Evolutionary conservation across 2,797 vertebrate species (phyloP), one percentile per base, ranked within the genome.

Genomic region (Lateolabrax maculatus): DNA sequence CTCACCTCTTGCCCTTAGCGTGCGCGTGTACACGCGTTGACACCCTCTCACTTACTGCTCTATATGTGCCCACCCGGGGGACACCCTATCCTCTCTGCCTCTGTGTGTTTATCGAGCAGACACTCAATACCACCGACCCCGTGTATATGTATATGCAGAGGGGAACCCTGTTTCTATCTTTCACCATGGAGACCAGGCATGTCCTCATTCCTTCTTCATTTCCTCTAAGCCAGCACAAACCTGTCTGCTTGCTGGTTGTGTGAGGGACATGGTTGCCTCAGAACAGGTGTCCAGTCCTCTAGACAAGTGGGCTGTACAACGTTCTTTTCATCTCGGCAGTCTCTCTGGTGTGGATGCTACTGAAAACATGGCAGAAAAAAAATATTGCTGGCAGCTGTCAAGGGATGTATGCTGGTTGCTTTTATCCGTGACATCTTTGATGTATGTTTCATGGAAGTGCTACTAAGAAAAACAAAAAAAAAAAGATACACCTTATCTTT

Each of bases 271-370:
- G 64, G 46, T 85, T 80, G 90, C 73, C 86, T 89, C 85, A 43
- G 85, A 92, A 87, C 87, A 93, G 93, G 91, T 92, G 92, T 91
- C 88, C 85, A 72, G 72, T 78, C 62, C 71, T 89, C 65, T 16
- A 83, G 78, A 84, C 86, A 75, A 80, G 80, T 11, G 27, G 68
- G 57, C 75, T 81, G 72, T 73, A 80, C 84, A 71, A 43, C 80
- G 83, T 90, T 72, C 84, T 90, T 93, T 94, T 93, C 84, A 92
- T 93, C 89, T 91, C 5, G 13, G 53, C 77, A 63, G 77, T 74
- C 80, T 88, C 83, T 77, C 67, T 68, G 70, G 74, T 78, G 49
- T 77, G n/a, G 62, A 84, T 65, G 72, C 72, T 89, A 25, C 68
- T 72, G 67, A 86, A 89, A 88, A 88, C 75, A 83, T 68, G 23